These are phyloP conservation scores for Ophiothrix spiculata DNA, from an alignment of 35 echinoderm and acorn worm species.

Conservation along the genomic window DNA sequence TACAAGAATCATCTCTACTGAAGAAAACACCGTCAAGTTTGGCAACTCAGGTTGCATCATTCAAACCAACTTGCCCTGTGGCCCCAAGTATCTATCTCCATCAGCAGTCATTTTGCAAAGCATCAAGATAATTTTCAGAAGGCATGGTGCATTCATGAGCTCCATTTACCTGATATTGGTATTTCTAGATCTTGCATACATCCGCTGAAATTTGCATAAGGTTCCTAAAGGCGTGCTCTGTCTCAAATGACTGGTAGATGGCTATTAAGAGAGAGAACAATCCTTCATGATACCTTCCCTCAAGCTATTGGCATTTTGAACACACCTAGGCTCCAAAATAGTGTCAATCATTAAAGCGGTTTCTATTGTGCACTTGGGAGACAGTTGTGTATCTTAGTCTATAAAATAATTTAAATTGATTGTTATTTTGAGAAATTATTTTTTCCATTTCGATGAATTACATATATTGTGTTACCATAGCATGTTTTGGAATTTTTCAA, in stretches of 20 bases:
- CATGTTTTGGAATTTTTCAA: no score
- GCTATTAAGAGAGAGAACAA: conserved; percentile 1
- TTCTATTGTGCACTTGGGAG: no score
- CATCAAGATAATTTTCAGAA: conserved; percentile 6
- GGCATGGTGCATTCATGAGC: conserved; percentile 6
- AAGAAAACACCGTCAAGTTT: background rate
- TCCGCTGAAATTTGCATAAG: background rate
- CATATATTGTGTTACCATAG: no score
- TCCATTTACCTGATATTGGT: background rate
- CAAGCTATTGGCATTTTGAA: background rate
- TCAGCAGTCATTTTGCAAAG: background rate
- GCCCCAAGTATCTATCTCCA: background rate
- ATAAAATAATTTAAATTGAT: no score
- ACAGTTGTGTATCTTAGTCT: no score
- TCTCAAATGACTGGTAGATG: background rate
- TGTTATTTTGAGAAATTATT: no score
- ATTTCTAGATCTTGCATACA: background rate
- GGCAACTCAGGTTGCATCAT: conserved; percentile 8
- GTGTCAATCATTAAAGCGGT: conserved; percentile 12
- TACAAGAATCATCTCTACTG: background rate
- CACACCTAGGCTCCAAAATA: background rate
- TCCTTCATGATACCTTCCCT: background rate
- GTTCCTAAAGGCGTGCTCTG: background rate
- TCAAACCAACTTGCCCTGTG: background rate
- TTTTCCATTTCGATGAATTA: no score